These are phyloP conservation scores for Pilophorus perplexus DNA, from an alignment of 2,888 invertebrate genomes.

Conservation along the genomic window DNA sequence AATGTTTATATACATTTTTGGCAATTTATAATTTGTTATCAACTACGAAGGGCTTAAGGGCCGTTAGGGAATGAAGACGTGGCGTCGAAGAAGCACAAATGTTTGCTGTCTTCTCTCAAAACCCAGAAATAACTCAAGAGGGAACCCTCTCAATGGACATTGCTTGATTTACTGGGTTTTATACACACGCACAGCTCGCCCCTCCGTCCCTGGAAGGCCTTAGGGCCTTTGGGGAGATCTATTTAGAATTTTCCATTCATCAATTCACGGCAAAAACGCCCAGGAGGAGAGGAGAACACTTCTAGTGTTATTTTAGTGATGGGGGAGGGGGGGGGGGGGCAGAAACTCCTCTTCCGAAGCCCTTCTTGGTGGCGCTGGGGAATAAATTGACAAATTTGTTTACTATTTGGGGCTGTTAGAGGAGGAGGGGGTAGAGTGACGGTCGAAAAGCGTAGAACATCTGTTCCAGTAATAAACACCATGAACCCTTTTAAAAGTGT, in stretches of 20 bases:
- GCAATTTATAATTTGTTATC: too few relatives aligned
- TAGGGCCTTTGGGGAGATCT: constrained; percentile 10
- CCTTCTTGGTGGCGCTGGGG: constrained; percentile 32
- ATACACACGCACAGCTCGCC: constrained; percentile 20
- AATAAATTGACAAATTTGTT: constrained; percentile 37
- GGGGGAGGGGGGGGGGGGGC: not conserved
- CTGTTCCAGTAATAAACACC: constrained; percentile 15
- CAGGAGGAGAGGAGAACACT: too few relatives aligned
- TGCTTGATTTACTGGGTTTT: constrained; percentile 34
- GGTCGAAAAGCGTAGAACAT: constrained; percentile 1
- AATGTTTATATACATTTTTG: too few relatives aligned
- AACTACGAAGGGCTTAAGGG: too few relatives aligned
- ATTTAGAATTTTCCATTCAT: constrained; percentile 37
- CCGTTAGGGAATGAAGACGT: too few relatives aligned
- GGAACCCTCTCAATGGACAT: constrained; percentile 33
- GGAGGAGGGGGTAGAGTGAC: not conserved
- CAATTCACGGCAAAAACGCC: constrained; percentile 19
- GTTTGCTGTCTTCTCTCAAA: constrained; percentile 20
- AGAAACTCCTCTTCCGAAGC: too few relatives aligned
- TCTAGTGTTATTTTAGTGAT: constrained; percentile 26
- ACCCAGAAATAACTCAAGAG: constrained; percentile 24
- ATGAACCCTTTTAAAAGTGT: too few relatives aligned
- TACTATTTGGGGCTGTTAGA: constrained; percentile 11
- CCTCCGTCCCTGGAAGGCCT: not conserved
- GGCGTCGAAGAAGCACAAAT: constrained; percentile 14